These are phyloP conservation scores for Dysdera silvatica DNA, from an alignment of 1,140 invertebrate genomes.

Conservation along the genomic window DNA sequence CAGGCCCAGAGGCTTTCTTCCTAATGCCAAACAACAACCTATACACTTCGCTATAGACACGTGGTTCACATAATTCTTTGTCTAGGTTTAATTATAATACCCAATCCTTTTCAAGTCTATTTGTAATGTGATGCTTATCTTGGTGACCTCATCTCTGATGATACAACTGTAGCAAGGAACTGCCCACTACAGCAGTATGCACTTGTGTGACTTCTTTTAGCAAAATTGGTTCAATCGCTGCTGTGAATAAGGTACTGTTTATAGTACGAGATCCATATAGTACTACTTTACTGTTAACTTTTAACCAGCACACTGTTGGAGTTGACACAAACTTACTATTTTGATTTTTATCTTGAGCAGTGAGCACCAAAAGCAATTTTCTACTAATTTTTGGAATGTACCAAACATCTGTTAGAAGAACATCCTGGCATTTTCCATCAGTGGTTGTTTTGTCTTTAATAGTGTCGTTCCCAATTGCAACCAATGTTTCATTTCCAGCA, in stretches of 20 bases:
- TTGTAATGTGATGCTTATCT: neutral
- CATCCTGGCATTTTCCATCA: neutral
- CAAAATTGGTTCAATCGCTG: neutral
- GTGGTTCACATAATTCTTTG: conserved; percentile 3
- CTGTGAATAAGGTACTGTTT: neutral
- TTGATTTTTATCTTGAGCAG: conserved; percentile 4
- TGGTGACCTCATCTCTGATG: conserved; percentile 4
- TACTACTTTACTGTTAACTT: neutral
- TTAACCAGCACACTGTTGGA: neutral
- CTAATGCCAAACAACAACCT: conserved; percentile 10
- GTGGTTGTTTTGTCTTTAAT: neutral
- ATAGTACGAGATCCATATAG: neutral
- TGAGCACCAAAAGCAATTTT: conserved; percentile 9
- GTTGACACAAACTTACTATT: conserved; percentile 4
- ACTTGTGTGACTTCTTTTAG: neutral
- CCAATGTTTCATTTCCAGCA: neutral
- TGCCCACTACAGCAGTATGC: neutral
- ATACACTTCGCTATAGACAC: conserved; percentile 2
- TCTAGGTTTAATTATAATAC: neutral
- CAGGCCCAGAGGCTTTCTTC: neutral
- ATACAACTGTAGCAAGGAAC: conserved; percentile 1
- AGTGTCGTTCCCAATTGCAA: neutral
- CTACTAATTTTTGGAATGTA: neutral
- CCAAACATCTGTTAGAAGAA: conserved; percentile 6
- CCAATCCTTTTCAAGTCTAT: neutral